Percentiles rank a stretch among this genome's conserved stretches.
Evolutionary conservation across 2,797 vertebrate species (phyloP).

Genomic region (Erethizon dorsatum): DNA sequence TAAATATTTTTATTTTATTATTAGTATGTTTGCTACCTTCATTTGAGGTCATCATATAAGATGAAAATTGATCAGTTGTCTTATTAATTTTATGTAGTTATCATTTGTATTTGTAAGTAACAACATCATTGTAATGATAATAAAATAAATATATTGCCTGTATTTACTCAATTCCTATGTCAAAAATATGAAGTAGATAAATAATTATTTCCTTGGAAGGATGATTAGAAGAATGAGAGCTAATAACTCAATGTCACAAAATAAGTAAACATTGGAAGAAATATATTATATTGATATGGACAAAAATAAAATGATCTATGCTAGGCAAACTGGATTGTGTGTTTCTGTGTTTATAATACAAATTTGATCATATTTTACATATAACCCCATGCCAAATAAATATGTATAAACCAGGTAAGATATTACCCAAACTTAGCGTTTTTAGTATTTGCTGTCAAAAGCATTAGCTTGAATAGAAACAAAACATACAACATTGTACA

Average conservation of each 20-base stretch:
- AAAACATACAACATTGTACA: neutral
- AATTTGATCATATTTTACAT: neutral
- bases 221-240: neutral
- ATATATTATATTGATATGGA: neutral
- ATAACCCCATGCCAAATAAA: neutral
- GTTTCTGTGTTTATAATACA: neutral
- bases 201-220: neutral
- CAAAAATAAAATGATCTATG: neutral
- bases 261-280: neutral
- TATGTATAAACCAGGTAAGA: neutral
- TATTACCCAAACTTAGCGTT: neutral
- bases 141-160: neutral
- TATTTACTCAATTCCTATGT: neutral
- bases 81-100: neutral
- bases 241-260: neutral
- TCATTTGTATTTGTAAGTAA: neutral
- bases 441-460: neutral
- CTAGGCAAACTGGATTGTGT: neutral
- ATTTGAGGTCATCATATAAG: neutral
- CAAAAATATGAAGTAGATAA: neutral
- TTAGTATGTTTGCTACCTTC: neutral
- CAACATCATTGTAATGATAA: neutral
- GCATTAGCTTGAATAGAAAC: neutral
- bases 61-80: neutral
- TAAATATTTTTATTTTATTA: neutral